phyloP scores from a whole-genome alignment of 1,140 invertebrate species.

The Diploscapter pachys region DNA sequence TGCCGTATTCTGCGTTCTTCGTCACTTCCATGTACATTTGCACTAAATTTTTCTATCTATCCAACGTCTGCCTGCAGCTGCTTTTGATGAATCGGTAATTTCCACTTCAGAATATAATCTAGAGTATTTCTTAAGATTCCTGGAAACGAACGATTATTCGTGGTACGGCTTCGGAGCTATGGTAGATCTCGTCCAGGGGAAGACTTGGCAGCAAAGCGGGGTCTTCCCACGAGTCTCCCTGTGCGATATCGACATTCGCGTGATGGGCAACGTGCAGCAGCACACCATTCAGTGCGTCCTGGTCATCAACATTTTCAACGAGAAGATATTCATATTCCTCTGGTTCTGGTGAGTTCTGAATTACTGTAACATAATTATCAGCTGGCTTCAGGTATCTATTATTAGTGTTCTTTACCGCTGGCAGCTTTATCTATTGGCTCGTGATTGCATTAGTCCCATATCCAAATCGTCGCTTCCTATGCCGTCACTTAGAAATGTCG shows the following conservation, averaged over 20 bases:
- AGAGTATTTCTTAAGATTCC: slow-evolving; percentile 45
- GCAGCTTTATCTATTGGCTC: slow-evolving; percentile 53
- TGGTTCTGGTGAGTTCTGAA: slow-evolving; percentile 60
- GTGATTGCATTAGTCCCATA: slow-evolving; percentile 45
- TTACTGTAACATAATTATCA: slow-evolving; percentile 1
- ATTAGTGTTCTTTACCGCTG: slow-evolving; percentile 60
- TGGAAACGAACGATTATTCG: slow-evolving; percentile 36
- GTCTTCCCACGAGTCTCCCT: slow-evolving; percentile 62
- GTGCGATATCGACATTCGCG: slow-evolving; percentile 61
- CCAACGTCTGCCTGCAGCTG: slow-evolving; percentile 38
- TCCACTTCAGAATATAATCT: neutral
- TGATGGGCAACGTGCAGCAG: slow-evolving; percentile 58
- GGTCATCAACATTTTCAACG: slow-evolving; percentile 65
- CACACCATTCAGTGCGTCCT: slow-evolving; percentile 65
- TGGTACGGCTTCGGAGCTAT: slow-evolving; percentile 40
- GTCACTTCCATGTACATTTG: slow-evolving; percentile 37
- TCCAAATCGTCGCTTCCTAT: slow-evolving; percentile 44
- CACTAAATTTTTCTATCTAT: slow-evolving; percentile 37
- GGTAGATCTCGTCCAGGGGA: slow-evolving; percentile 32
- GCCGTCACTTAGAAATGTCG: slow-evolving; percentile 51
- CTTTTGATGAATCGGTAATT: slow-evolving; percentile 38
- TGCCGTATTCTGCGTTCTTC: slow-evolving; percentile 42
- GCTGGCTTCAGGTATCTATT: slow-evolving; percentile 60
- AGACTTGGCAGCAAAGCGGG: slow-evolving; percentile 49
- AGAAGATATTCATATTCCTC: slow-evolving; percentile 64